Evolutionary conservation across 2,113 vertebrate genomes (phyloP), one percentile per base, ranked within the genome.

Genomic region (Tretioscincus oriximinensis): DNA sequence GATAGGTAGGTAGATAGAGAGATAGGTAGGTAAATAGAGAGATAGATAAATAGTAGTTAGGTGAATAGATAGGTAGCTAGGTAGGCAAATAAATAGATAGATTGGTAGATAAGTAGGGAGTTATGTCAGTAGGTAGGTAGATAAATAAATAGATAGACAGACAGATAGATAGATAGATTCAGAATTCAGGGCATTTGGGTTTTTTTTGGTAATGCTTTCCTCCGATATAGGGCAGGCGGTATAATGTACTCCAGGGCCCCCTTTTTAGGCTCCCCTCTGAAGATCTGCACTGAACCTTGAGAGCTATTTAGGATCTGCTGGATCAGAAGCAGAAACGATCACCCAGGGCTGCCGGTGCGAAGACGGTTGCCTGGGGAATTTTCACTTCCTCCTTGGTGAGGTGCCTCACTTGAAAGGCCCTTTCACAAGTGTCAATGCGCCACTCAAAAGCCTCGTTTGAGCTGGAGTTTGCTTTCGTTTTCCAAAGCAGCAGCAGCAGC

Each of bases 381-480:
- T 83, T 66, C 26, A 66, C 70, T 51, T 77, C 49, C 68, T 68
- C 78, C 70, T 49, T 70, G 16, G 14, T 21, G 11, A 78, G 70
- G 69, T 47, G 51, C 67, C 63, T 45, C 8, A 29, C 67, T 47
- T 78, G 76, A 90, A 88, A 88, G 86, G 88, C 85, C 88, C 83
- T 92, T 91, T 92, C 89, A 92, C 86, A 90, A 86, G 83, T 92
- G 89, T 90, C 91, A 92, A 87, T 63, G 79, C 81, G 21, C 81
- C 31, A 73, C 89, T 84, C 90, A 91, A 90, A 93, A 91, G 89
- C 82, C 86, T 83, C 81, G 86, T 92, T 92, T 92, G 88, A 90
- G 90, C 90, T 89, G 89, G 87, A 92, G 92, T 92, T 92, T 92
- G 91, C 92, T 93, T 93, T 93, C 90, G 87, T 93, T 92, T 90